Percentiles rank a stretch among this genome's conserved stretches.
Evolutionary conservation across 2,797 vertebrate species (phyloP).

Genomic region (Sus cebifrons): DNA sequence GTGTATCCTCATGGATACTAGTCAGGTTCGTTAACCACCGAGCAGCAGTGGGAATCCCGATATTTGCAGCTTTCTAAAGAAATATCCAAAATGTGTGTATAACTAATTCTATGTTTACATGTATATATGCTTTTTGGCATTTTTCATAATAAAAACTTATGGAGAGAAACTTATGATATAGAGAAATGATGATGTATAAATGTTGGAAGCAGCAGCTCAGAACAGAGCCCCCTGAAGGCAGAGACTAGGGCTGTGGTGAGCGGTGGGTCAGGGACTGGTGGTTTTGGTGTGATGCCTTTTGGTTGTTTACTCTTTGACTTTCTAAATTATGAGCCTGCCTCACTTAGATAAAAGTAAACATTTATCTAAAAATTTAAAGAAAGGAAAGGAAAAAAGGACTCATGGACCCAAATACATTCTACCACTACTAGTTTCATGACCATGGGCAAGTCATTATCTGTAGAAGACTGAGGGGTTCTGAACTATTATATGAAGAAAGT

Average conservation of each 20-base stretch:
- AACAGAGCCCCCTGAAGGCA: neutral
- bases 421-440: neutral
- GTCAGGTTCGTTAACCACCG: too few species aligned
- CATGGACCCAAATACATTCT: neutral
- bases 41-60: too few species aligned
- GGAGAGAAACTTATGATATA: neutral
- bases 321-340: neutral
- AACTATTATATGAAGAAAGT: neutral
- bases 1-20: too few species aligned
- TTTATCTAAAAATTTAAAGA: neutral
- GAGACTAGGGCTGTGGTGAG: neutral
- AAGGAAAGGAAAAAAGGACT: neutral
- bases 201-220: neutral
- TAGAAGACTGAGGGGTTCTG: neutral
- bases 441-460: neutral
- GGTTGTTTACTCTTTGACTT: conserved; percentile 22
- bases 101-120: too few species aligned
- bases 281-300: neutral
- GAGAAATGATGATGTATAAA: conserved; percentile 24
- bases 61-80: too few species aligned
- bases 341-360: neutral
- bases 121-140: neutral
- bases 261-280: neutral
- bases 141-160: neutral
- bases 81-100: too few species aligned